A percentile compares a stretch with the other conserved stretches of the same genome.
phyloP scores from a whole-genome alignment of 1,140 invertebrate genomes.

The Drosophila malerkotliana region DNA sequence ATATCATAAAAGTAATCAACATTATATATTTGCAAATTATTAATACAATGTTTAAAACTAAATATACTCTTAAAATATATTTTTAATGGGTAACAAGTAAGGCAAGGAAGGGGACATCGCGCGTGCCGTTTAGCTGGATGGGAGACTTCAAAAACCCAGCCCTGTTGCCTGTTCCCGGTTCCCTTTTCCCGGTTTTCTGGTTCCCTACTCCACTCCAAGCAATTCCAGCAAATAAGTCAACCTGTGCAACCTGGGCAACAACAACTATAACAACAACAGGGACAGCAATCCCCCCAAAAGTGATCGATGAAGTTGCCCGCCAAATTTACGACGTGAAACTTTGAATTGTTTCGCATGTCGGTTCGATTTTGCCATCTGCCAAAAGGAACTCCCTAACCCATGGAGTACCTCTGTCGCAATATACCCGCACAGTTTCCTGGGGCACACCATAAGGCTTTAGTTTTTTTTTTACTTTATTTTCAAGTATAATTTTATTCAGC shows the following conservation, averaged over 20 bases:
- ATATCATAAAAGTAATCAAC: too few relatives aligned
- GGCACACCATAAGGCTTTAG: not conserved
- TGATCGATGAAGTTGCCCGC: slow-evolving; percentile 82
- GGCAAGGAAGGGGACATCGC: slow-evolving; percentile 60
- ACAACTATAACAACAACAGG: slow-evolving; percentile 13
- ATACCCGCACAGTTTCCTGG: slow-evolving; percentile 3
- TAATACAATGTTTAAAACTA: too few relatives aligned
- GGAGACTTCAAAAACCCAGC: slow-evolving; percentile 29
- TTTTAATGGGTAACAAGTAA: not conserved
- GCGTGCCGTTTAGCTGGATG: slow-evolving; percentile 68
- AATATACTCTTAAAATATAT: not conserved
- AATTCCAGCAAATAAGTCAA: slow-evolving; percentile 76
- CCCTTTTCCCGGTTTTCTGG: slow-evolving; percentile 17
- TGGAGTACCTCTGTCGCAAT: not conserved
- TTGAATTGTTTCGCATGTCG: slow-evolving; percentile 83
- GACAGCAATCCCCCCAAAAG: slow-evolving; percentile 58
- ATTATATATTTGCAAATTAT: too few relatives aligned
- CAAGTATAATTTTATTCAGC: not conserved
- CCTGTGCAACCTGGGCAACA: slow-evolving; percentile 47
- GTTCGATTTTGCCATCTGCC: slow-evolving; percentile 73
- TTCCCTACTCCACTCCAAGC: slow-evolving; percentile 29
- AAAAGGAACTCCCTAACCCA: slow-evolving; percentile 30
- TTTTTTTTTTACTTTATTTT: not conserved
- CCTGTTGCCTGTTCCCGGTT: slow-evolving; percentile 17
- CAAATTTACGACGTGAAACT: slow-evolving; percentile 83